phyloP scores from a whole-genome alignment of 2,888 invertebrate genomes.

The Protonemura montana region DNA sequence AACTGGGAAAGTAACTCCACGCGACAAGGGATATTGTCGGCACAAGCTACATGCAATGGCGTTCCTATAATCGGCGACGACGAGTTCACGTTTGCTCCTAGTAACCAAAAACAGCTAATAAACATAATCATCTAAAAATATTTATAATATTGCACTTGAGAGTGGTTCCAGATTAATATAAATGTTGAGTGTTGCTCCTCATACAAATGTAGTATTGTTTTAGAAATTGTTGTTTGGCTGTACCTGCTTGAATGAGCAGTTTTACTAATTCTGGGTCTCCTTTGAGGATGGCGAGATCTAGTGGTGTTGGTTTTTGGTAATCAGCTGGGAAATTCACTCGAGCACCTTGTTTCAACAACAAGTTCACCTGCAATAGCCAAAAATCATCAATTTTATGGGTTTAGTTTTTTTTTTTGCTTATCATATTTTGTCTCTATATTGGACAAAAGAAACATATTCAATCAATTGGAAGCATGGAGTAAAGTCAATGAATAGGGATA shows the following conservation, averaged over 20 bases:
- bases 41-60: slow-evolving; percentile 82
- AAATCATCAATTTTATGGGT: too few relatives aligned
- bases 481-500: too few relatives aligned
- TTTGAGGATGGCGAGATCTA: slow-evolving; percentile 85
- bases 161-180: too few relatives aligned
- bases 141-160: too few relatives aligned
- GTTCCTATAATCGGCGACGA: slow-evolving; percentile 83
- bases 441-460: too few relatives aligned
- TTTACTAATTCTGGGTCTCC: slow-evolving; percentile 78
- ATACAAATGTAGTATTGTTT: too few relatives aligned
- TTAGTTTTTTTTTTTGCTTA: too few relatives aligned
- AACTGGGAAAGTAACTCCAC: slow-evolving; percentile 66
- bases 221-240: too few relatives aligned
- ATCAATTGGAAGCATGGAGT: too few relatives aligned
- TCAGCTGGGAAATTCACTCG: slow-evolving; percentile 69
- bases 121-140: too few relatives aligned
- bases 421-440: too few relatives aligned
- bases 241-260: slow-evolving; percentile 75
- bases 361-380: slow-evolving; percentile 60
- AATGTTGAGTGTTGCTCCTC: too few relatives aligned
- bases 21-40: slow-evolving; percentile 70
- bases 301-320: slow-evolving; percentile 77
- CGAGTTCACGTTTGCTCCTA: slow-evolving; percentile 81
- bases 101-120: slow-evolving; percentile 47
- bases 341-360: slow-evolving; percentile 84